Evolutionary conservation across 2,113 vertebrate species (phyloP), one percentile per base, ranked within the genome.

Genomic region (Kryptolebias marmoratus): DNA sequence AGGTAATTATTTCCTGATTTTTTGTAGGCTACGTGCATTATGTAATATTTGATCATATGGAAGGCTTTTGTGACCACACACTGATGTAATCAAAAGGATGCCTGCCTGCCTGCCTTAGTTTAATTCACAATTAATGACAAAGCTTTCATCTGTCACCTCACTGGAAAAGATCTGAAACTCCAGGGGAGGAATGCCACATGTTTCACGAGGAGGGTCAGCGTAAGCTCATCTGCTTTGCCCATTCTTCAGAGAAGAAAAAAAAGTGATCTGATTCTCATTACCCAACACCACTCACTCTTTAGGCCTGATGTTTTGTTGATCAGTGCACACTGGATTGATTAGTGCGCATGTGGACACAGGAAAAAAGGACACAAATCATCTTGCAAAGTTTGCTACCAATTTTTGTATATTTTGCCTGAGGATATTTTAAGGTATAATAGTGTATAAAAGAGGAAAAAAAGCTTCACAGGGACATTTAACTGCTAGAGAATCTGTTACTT

Each of bases 191-290:
- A 81, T 6, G 63, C 42, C 78, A 70, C 73, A 68, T 84, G 73
- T 83, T 71, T 75, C 39, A 49, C 49, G 54, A 55, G 60, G 42
- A 44, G 30, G 42, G 52, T 74, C 53, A 44, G 28, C 5, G 56
- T 44, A 28, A 55, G 49, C 72, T 83, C 70, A 73, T 83, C 73
- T 77, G 80, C 16, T 32, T 66, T 79, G 65, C 49, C 64, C 22
- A 14, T 70, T 83, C 49, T 77, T 80, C 77, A 65, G 31, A 56
- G 82, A 56, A 79, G 57, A 52, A 64, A 56, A 64, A 63, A 83
- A 77, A 71, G 44, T 47, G 70, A 80, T 81, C 80, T 88, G 86
- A 82, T 72, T 86, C 74, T 75, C 66, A 85, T 84, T 84, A 77
- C 53, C 8, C 45, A 49, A 79, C 67, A 63, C 39, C 75, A 69